Percentiles rank a stretch among this genome's conserved stretches.
Evolutionary conservation across 1,140 invertebrate genomes (phyloP).

Genomic region (Anastrepha obliqua): DNA sequence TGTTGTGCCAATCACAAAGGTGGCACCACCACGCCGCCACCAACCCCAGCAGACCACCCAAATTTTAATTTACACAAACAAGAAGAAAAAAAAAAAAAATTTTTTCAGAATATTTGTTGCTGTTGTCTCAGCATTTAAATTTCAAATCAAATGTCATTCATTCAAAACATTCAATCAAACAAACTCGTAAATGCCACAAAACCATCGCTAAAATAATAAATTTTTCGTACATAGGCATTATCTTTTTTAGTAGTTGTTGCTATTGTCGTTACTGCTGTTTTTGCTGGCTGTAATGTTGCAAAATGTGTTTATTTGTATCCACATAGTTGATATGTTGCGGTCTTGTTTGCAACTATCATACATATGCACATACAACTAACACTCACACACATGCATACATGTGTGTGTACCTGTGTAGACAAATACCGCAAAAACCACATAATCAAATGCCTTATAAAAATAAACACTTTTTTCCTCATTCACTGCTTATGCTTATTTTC

Average conservation of each 20-base stretch:
- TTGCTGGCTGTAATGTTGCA: constrained; percentile 23
- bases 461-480: constrained; percentile 2
- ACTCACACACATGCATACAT: background rate
- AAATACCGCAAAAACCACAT: constrained; percentile 30
- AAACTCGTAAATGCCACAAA: constrained; percentile 35
- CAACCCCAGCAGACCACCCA: constrained; percentile 36
- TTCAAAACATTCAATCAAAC: constrained; percentile 37
- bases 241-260: background rate
- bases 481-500: background rate
- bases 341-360: background rate
- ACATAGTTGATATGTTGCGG: background rate
- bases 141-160: constrained; percentile 39
- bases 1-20: constrained; percentile 22
- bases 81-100: background rate
- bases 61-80: background rate
- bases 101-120: background rate
- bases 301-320: constrained; percentile 36
- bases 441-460: constrained; percentile 46
- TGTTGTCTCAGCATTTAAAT: constrained; percentile 11
- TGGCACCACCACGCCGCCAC: background rate
- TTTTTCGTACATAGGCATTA: background rate
- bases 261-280: background rate
- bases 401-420: too few relatives aligned
- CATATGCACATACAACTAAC: background rate
- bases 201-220: constrained; percentile 39